Conservation (phyloP, 2,888 invertebrate genomes). For the Synergus japonicus region DNA sequence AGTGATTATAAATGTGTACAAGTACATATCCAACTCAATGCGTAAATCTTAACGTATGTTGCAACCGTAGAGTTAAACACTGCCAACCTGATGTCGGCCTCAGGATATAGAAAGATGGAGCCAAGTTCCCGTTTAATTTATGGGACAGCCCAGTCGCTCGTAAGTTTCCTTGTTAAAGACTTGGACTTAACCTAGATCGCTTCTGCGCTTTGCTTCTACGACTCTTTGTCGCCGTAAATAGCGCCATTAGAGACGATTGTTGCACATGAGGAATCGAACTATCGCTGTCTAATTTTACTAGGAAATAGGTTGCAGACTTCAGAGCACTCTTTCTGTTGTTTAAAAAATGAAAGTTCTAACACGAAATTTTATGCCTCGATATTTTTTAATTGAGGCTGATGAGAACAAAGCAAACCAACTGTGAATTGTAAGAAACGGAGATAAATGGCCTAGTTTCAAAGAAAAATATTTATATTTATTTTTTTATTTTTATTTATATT, state of each 20-base stretch:
- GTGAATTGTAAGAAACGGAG: too few relatives aligned
- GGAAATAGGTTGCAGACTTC: too few relatives aligned
- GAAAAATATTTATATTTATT: too few relatives aligned
- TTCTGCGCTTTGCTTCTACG: slow-evolving; percentile 34
- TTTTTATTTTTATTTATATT: too few relatives aligned
- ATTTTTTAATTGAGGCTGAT: not conserved
- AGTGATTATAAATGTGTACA: slow-evolving; percentile 58
- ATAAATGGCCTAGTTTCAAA: too few relatives aligned
- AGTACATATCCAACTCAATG: slow-evolving; percentile 58
- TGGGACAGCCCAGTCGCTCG: slow-evolving; percentile 56
- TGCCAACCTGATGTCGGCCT: slow-evolving; percentile 45
- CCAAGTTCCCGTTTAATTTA: slow-evolving; percentile 68
- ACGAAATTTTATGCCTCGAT: not conserved
- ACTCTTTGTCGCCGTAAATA: slow-evolving; percentile 1
- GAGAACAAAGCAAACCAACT: too few relatives aligned
- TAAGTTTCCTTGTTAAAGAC: slow-evolving; percentile 61
- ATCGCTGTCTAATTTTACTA: not conserved
- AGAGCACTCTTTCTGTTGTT: too few relatives aligned
- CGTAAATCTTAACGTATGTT: slow-evolving; percentile 64
- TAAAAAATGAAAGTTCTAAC: not conserved
- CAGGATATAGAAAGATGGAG: slow-evolving; percentile 58
- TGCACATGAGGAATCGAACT: not conserved
- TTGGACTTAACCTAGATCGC: slow-evolving; percentile 56
- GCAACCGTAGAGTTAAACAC: slow-evolving; percentile 56
- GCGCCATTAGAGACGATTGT: not conserved